Evolutionary conservation across 2,888 invertebrate species (phyloP).

Genomic region (Ypsolopha scabrella): DNA sequence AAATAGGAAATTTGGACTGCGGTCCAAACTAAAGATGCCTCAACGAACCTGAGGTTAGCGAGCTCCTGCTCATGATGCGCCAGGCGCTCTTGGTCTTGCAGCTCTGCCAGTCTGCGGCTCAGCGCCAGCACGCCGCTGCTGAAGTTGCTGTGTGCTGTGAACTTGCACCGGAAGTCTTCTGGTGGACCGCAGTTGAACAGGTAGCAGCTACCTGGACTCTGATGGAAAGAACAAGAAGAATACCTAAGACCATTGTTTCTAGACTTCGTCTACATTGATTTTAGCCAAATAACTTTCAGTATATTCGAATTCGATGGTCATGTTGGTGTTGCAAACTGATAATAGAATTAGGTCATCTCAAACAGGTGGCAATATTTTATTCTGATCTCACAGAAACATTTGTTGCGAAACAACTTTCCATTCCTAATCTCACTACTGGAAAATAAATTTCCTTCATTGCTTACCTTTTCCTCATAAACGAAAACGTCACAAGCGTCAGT

Average conservation of each 20-base stretch:
- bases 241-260: neutral
- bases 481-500: slow-evolving; percentile 91
- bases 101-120: slow-evolving; percentile 73
- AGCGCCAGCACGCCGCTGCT: slow-evolving; percentile 86
- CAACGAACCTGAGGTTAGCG: slow-evolving; percentile 73
- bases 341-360: neutral
- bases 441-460: neutral
- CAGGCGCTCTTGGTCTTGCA: slow-evolving; percentile 79
- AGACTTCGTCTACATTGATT: neutral
- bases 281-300: neutral
- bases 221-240: slow-evolving; percentile 16
- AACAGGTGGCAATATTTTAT: neutral
- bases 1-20: no score
- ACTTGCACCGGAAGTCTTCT: slow-evolving; percentile 93
- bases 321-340: neutral
- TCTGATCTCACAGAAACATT: no score
- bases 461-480: slow-evolving; percentile 91
- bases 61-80: slow-evolving; percentile 81
- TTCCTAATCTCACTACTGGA: no score
- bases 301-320: no score
- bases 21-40: neutral
- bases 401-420: no score
- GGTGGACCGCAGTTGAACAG: slow-evolving; percentile 91
- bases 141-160: slow-evolving; percentile 89
- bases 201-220: slow-evolving; percentile 90